These are phyloP conservation scores for Scotopteryx bipunctaria DNA, from an alignment of 2,888 invertebrate genomes.

Conservation along the genomic window DNA sequence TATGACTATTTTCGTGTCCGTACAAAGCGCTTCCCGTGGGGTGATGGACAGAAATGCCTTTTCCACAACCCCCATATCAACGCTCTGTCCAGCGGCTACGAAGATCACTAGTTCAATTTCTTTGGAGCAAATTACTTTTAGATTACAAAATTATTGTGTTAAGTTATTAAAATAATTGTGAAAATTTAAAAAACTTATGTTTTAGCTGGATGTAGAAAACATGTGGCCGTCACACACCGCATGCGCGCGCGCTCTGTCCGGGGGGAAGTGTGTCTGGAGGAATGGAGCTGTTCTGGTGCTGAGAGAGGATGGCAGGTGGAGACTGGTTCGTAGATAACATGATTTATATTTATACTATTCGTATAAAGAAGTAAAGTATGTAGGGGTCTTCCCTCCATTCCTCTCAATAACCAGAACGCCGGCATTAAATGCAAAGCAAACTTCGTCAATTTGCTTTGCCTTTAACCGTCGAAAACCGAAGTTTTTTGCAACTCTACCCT, in stretches of 20 bases:
- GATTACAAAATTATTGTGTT: conserved; percentile 58
- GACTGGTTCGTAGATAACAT: not conserved
- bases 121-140: conserved; percentile 44
- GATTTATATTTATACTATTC: too few relatives aligned
- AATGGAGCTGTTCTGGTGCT: conserved; percentile 8
- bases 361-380: too few relatives aligned
- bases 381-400: too few relatives aligned
- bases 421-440: too few relatives aligned
- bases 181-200: too few relatives aligned
- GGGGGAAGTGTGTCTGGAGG: conserved; percentile 9
- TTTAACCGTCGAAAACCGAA: too few relatives aligned
- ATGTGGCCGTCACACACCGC: conserved; percentile 6
- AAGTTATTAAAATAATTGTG: conserved; percentile 46
- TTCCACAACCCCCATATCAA: conserved; percentile 94
- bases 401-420: too few relatives aligned
- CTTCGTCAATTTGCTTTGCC: too few relatives aligned
- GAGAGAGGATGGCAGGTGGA: not conserved
- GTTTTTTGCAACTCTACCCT: too few relatives aligned
- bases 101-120: conserved; percentile 70
- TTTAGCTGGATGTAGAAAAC: not conserved
- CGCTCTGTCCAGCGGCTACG: conserved; percentile 92
- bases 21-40: conserved; percentile 96
- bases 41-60: conserved; percentile 93
- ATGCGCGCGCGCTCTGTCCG: conserved; percentile 5
- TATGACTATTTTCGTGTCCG: conserved; percentile 92